phyloP scores from a whole-genome alignment of 1,140 invertebrate genomes.

The Acromyrmex heyeri region DNA sequence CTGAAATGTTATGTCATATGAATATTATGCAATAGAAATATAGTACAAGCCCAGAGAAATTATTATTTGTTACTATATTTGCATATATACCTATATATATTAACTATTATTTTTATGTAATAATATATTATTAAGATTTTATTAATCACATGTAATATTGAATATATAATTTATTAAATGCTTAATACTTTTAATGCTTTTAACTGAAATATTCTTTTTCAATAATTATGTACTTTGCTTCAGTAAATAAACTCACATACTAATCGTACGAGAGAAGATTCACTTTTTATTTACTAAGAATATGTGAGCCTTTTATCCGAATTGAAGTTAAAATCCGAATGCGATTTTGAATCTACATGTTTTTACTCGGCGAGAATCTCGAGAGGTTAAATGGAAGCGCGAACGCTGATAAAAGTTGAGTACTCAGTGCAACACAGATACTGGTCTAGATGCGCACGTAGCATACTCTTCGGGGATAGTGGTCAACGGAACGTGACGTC shows the following conservation, averaged over 20 bases:
- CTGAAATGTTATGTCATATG: neutral
- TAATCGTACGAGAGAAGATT: neutral
- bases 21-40: neutral
- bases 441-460: conserved; percentile 38
- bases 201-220: neutral
- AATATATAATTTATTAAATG: neutral
- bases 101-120: neutral
- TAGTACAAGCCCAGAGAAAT: neutral
- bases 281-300: conserved; percentile 15
- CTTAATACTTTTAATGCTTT: neutral
- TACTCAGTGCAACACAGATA: conserved; percentile 24
- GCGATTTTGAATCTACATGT: conserved; percentile 29
- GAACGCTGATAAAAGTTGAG: conserved; percentile 48
- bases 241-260: neutral
- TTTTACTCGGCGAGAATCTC: conserved; percentile 43
- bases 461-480: conserved; percentile 32
- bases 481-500: conserved; percentile 54
- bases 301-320: conserved; percentile 4
- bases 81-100: too few relatives aligned
- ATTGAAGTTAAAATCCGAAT: conserved; percentile 23
- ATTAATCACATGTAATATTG: neutral
- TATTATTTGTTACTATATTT: neutral
- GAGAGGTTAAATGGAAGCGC: neutral
- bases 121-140: conserved; percentile 6
- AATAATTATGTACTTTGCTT: neutral